Percentiles rank a stretch among this genome's conserved stretches.
Evolutionary conservation across 2,113 vertebrate genomes (phyloP).

Genomic region (Paramisgurnus dabryanus): DNA sequence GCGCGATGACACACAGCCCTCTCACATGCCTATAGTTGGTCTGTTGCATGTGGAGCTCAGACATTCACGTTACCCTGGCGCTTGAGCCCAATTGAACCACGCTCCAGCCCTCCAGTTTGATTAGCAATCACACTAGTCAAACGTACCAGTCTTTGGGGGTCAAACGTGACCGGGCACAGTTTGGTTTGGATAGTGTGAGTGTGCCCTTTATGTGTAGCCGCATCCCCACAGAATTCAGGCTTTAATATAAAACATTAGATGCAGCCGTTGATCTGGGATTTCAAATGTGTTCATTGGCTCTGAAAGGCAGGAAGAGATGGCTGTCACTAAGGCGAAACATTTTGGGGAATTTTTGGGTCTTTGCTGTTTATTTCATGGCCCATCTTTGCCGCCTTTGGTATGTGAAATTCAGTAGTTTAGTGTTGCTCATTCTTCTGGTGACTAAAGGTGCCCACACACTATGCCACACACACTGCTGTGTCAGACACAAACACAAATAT

Average conservation of each 20-base stretch:
- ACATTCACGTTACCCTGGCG: no score
- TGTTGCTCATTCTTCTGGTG: slow-evolving; percentile 54
- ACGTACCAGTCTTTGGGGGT: no score
- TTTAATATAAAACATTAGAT: slow-evolving; percentile 53
- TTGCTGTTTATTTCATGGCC: slow-evolving; percentile 46
- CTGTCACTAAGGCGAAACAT: slow-evolving; percentile 51
- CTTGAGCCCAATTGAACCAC: no score
- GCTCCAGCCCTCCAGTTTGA: no score
- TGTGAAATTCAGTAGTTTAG: slow-evolving; percentile 39
- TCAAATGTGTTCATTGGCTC: slow-evolving; percentile 56
- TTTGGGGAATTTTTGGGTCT: slow-evolving; percentile 44
- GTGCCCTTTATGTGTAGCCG: slow-evolving; percentile 49
- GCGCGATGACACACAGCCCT: no score
- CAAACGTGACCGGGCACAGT: no score
- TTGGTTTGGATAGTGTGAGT: no score
- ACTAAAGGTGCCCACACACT: slow-evolving; percentile 19
- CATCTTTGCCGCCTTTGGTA: slow-evolving; percentile 41
- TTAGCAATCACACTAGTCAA: no score
- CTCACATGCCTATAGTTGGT: no score
- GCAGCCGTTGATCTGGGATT: slow-evolving; percentile 52
- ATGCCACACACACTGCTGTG: neutral
- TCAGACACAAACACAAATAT: neutral
- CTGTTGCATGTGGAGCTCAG: no score
- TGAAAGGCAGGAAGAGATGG: slow-evolving; percentile 54
- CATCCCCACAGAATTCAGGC: slow-evolving; percentile 44